Conservation (phyloP, 2,888 invertebrate genomes). For the Drosophila crucigera region DNA sequence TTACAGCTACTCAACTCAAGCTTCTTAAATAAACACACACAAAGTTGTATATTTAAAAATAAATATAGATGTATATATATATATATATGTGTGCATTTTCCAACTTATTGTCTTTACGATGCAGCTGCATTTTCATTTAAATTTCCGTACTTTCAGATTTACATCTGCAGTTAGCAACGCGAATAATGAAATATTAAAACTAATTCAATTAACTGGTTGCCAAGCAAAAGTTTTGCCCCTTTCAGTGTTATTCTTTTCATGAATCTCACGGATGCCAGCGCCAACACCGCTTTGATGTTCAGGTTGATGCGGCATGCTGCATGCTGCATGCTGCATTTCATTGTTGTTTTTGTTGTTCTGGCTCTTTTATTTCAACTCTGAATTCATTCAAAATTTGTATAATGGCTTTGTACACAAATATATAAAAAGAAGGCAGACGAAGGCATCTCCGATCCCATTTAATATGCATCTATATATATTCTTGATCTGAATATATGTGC, state of each 20-base stretch:
- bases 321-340: constrained; percentile 1
- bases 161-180: not conserved
- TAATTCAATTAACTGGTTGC: not conserved
- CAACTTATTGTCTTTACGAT: not conserved
- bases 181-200: not conserved
- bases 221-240: constrained; percentile 1
- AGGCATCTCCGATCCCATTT: not conserved
- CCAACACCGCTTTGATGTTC: constrained; percentile 11
- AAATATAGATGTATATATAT: not conserved
- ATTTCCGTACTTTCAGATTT: not conserved
- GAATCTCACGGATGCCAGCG: constrained; percentile 38
- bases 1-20: not conserved
- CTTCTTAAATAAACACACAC: not conserved
- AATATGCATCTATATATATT: not conserved
- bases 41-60: no score
- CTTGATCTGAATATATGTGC: not conserved
- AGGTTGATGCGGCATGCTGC: constrained; percentile 2
- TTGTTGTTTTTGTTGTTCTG: not conserved
- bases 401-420: not conserved
- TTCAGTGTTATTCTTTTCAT: constrained; percentile 7
- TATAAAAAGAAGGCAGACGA: not conserved
- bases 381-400: not conserved
- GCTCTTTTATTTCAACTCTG: constrained; percentile 3
- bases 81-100: not conserved
- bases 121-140: not conserved